Conservation (phyloP, 2,113 vertebrate species). For the Enhydra lutris region DNA sequence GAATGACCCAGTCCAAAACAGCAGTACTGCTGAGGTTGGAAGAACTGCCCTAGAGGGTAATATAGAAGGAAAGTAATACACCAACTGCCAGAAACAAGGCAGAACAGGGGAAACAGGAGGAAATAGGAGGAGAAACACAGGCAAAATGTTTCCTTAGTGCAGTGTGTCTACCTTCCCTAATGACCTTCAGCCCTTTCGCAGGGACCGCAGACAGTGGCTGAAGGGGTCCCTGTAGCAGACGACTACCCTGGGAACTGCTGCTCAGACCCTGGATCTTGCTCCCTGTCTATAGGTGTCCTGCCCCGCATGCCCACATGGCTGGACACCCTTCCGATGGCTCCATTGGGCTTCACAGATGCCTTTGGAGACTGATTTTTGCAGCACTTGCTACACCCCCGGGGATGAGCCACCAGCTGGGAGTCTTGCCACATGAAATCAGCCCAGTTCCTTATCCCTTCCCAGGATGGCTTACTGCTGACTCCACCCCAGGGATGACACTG, state of each 20-base stretch:
- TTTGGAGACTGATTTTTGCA: neutral
- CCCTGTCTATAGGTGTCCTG: no score
- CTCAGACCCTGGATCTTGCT: neutral
- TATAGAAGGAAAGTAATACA: neutral
- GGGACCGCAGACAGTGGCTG: no score
- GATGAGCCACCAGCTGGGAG: neutral
- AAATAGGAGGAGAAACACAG: accelerated
- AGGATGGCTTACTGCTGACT: neutral
- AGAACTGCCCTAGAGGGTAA: neutral
- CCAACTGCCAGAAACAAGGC: neutral
- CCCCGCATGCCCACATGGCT: neutral
- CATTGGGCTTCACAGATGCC: neutral
- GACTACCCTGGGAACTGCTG: no score
- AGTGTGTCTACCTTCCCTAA: neutral
- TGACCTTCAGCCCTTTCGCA: neutral
- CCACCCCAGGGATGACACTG: neutral
- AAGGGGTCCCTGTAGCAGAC: neutral
- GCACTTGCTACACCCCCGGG: neutral
- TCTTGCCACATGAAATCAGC: neutral
- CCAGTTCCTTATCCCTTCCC: neutral
- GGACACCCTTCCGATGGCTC: neutral
- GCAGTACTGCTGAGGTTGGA: neutral
- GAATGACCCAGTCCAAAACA: neutral
- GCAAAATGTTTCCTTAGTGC: accelerated
- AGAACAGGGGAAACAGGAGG: neutral